A percentile compares a stretch with the other conserved stretches of the same genome.
phyloP scores from a whole-genome alignment of 2,888 invertebrate genomes.

The Leptinotarsa haldemani region DNA sequence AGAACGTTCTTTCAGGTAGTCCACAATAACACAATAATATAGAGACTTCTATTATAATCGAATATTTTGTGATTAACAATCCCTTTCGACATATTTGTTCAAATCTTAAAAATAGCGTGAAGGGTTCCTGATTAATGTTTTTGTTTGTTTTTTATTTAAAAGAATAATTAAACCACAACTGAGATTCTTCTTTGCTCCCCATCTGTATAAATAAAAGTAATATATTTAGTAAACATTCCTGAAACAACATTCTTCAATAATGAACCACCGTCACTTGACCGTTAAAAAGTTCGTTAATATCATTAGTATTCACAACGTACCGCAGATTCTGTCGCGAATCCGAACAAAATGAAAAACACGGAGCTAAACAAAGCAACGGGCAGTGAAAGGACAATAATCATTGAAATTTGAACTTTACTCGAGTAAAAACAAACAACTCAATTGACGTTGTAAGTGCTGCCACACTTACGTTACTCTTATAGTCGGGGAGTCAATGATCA shows the following conservation, averaged over 20 bases:
- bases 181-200: neutral
- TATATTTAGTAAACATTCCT: neutral
- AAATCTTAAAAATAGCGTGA: no score
- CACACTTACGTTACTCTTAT: neutral
- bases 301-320: neutral
- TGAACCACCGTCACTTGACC: constrained; percentile 3
- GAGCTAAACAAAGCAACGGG: neutral
- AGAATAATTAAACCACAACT: neutral
- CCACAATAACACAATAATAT: no score
- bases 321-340: neutral
- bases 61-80: no score
- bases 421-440: constrained; percentile 5
- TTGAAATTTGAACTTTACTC: constrained; percentile 6
- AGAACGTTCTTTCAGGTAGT: no score
- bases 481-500: neutral
- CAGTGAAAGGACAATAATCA: neutral
- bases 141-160: no score
- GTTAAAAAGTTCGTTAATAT: constrained; percentile 3
- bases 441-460: constrained; percentile 3
- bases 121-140: no score
- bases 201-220: neutral
- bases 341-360: neutral
- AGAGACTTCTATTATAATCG: no score
- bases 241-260: constrained; percentile 10
- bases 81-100: no score